Conservation (phyloP, 2,888 invertebrate species). For the Ochropacha duplaris region DNA sequence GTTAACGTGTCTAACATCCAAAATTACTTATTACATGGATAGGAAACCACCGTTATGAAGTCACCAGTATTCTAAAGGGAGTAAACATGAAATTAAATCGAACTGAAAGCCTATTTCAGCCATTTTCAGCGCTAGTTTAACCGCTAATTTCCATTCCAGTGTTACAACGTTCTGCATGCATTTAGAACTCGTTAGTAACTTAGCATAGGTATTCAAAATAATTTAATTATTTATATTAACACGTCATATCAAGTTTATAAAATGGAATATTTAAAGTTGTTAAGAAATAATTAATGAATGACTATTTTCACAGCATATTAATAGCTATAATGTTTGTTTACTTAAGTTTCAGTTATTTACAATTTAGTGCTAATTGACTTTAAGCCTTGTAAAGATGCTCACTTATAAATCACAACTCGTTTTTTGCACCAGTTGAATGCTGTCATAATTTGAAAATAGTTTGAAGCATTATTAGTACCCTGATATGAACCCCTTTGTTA, state of each 20-base stretch:
- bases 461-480: no score
- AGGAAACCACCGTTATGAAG: constrained; percentile 29
- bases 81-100: constrained; percentile 5
- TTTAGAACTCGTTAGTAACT: background rate
- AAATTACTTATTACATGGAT: constrained; percentile 26
- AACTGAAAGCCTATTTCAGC: background rate
- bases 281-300: no score
- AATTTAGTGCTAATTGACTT: no score
- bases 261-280: background rate
- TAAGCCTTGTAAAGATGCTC: no score
- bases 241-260: background rate
- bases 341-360: no score
- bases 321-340: no score
- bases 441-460: no score
- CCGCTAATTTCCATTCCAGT: background rate
- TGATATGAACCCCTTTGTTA: background rate
- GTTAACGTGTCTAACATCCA: constrained; percentile 36
- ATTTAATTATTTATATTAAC: background rate
- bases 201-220: background rate
- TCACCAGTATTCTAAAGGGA: constrained; percentile 18
- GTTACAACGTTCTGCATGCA: background rate
- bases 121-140: background rate
- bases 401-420: no score
- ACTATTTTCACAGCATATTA: no score
- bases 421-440: no score